Percentiles rank a stretch among this genome's conserved stretches.
Evolutionary conservation across 2,113 vertebrate species (phyloP).

Genomic region (Hylia prasina): DNA sequence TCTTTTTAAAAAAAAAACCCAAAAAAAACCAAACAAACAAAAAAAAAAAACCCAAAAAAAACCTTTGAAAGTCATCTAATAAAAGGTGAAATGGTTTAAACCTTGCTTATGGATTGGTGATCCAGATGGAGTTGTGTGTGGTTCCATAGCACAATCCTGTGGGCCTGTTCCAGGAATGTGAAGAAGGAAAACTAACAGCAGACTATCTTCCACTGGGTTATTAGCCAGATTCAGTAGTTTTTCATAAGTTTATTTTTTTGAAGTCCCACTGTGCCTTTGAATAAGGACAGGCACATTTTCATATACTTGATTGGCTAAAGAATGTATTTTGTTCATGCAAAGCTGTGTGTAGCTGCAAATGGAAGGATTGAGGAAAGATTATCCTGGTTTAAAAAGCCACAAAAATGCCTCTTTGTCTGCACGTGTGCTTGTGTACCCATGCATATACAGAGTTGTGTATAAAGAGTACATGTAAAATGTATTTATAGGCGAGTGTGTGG

Average conservation of each 20-base stretch:
- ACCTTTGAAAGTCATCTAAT: not conserved
- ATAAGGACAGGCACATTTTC: slow-evolving; percentile 5
- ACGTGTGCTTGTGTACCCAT: not conserved
- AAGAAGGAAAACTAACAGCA: not conserved
- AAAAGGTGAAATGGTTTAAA: not conserved
- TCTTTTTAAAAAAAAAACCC: not conserved
- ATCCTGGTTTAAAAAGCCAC: slow-evolving; percentile 44
- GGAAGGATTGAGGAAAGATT: slow-evolving; percentile 26
- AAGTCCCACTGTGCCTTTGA: not conserved
- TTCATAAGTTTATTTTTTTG: not conserved
- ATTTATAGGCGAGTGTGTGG: slow-evolving; percentile 1
- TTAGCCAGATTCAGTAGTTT: not conserved
- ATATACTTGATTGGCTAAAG: slow-evolving; percentile 38
- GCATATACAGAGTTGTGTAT: slow-evolving; percentile 1
- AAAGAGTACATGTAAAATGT: slow-evolving; percentile 8
- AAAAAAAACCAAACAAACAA: not conserved
- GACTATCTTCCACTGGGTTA: not conserved
- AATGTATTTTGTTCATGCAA: slow-evolving; percentile 35
- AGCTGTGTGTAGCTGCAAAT: slow-evolving; percentile 8
- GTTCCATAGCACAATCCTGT: not conserved
- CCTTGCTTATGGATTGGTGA: not conserved
- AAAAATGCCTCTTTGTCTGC: slow-evolving; percentile 28
- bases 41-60: not conserved
- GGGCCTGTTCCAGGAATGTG: not conserved
- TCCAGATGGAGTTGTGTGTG: not conserved